These are phyloP conservation scores for Odontamblyopus lacepedii DNA, from an alignment of 2,797 vertebrate genomes.

Conservation along the genomic window DNA sequence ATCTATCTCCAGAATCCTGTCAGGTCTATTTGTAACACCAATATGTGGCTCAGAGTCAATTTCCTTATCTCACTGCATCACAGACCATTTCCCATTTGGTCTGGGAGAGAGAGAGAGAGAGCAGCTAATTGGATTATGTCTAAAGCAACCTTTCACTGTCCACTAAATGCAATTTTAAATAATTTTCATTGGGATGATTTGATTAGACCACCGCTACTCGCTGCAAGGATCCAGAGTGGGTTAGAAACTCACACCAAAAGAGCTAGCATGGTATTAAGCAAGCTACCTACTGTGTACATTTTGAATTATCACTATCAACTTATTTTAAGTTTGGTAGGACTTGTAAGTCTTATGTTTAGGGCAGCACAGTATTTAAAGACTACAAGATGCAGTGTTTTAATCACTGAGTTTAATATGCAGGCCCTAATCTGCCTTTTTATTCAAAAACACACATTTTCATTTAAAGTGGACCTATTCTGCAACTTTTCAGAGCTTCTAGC, in stretches of 20 bases:
- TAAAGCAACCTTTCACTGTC: slow-evolving; percentile 69
- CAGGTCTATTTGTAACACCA: slow-evolving; percentile 25
- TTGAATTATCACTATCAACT: background rate
- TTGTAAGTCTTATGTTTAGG: slow-evolving; percentile 1
- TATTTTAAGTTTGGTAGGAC: slow-evolving; percentile 8
- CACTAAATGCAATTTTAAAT: slow-evolving; percentile 76
- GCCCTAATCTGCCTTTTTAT: too few relatives aligned
- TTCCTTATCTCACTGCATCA: slow-evolving; percentile 71
- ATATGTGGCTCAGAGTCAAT: slow-evolving; percentile 57
- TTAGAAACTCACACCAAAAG: slow-evolving; percentile 21
- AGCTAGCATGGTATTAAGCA: slow-evolving; percentile 12
- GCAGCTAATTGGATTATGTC: slow-evolving; percentile 74
- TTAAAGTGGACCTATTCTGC: too few relatives aligned
- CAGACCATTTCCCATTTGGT: slow-evolving; percentile 71
- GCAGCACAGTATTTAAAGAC: too few relatives aligned
- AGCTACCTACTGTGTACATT: slow-evolving; percentile 12
- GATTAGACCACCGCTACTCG: slow-evolving; percentile 66
- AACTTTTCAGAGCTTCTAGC: too few relatives aligned
- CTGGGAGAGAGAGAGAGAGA: slow-evolving; percentile 44
- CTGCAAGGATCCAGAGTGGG: slow-evolving; percentile 47
- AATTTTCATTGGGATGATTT: slow-evolving; percentile 73
- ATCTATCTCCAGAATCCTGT: slow-evolving; percentile 18
- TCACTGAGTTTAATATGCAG: too few relatives aligned
- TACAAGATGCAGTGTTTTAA: too few relatives aligned
- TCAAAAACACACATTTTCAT: too few relatives aligned